Evolutionary conservation across 2,797 vertebrate species (phyloP), one percentile per base, ranked within the genome.

Genomic region (Lerista edwardsae): DNA sequence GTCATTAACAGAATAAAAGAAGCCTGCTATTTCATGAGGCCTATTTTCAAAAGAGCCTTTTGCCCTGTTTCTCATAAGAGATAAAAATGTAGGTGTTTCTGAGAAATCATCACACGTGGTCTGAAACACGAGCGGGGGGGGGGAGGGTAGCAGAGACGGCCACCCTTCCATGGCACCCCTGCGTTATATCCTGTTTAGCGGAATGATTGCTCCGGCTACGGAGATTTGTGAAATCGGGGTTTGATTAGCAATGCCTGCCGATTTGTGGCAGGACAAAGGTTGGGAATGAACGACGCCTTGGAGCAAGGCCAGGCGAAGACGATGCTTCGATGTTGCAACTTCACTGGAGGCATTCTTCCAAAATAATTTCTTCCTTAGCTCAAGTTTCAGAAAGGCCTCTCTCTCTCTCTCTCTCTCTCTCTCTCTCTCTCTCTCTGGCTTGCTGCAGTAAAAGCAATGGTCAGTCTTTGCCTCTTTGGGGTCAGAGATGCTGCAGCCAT

Each of bases 261-360:
- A 36, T 44, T 59, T 75, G 69, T 25, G 44, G 61, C 62, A 61
- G 76, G n/a, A 44, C 75, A 79, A 83, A 87, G 75, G 62, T 68
- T 47, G 61, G 31, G 72, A 47, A 12, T 36, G 68, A 68, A 73
- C 6, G 19, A n/a, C 1, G 25, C 39, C n/a, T 79, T 59, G 69
- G 39, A 75, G n/a, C 31, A 59, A 79, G 47, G 61, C 61, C 69
- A 79, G 44, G 12, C 21, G 34, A 79, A 67, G 69, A 73, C 2
- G 39, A 64, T 44, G 36, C 8, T 14, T 8, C 14, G 21, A n/a
- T 75, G n/a, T 67, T 79, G 69, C 51, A 59, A 10, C 47, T 68
- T 74, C 62, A 14, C 11, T 9, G 23, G 68, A n/a, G 62, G 69
- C 81, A 4, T 75, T 17, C 55, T 59, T 80, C 69, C 39, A 79